Evolutionary conservation across 2,113 vertebrate species (phyloP), one percentile per base, ranked within the genome.

Genomic region (Loxodonta africana): DNA sequence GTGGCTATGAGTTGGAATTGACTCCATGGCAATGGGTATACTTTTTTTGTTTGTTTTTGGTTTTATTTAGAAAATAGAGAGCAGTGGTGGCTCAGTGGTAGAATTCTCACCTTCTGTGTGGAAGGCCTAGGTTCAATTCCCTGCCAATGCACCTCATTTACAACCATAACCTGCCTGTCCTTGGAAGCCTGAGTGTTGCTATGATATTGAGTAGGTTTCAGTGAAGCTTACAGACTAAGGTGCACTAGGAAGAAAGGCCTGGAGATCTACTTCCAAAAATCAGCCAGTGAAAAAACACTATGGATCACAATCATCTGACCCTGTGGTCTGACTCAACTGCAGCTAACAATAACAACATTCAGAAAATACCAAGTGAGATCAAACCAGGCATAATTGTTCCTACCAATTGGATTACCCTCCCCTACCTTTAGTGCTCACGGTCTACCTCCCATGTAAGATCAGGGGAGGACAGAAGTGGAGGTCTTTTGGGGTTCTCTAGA

Each of bases 401-500:
- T 74, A 0, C 4, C 7, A 51, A 21, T 14, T 51, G 41, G 62
- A 48, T 62, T 17, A 20, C 18, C 6, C 20, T 48, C 28, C 8
- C 26, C 44, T 1, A 37, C 1, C 20, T 14, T 83, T 8, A 57
- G 83, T 11, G 33, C 23, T 63, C 25, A 37, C 17, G 8, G 8
- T 77, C 44, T 74, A 33, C 20, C 20, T 65, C 73, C 25, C 23
- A 20, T 8, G 12, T 41, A 5, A 46, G 48, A 63, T 6, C 33
- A 44, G 51, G 25, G 12, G 0, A 14, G 2, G 37, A 9, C 5
- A 3, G 3, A 20, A 6, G 28, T 1, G 6, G 37, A 14, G 7
- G 2, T 6, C 28, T 30, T 18, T 3, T 5, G 2, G 44, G 95
- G 9, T 46, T 41, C 92, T 48, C 63, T 37, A 23, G 30, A 7